A percentile compares a stretch with the other conserved stretches of the same genome.
Conservation (phyloP, 2,888 invertebrate genomes). For the Dasypolia templi region DNA sequence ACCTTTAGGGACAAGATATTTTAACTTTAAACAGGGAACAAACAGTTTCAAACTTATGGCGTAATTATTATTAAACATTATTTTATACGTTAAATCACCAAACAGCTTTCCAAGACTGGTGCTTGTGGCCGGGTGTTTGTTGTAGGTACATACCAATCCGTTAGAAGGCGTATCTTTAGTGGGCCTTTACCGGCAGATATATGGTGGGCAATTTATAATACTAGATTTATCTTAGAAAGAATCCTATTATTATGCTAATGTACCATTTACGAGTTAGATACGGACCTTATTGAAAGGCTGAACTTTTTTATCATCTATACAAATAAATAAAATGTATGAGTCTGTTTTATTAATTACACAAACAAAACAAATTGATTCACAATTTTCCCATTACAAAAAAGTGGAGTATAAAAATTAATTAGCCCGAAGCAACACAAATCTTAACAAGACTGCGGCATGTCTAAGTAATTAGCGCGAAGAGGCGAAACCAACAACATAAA, state of each 20-base stretch:
- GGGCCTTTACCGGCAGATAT: slow-evolving; percentile 19
- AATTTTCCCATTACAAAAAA: slow-evolving; percentile 31
- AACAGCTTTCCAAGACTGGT: not conserved
- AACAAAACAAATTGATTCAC: slow-evolving; percentile 13
- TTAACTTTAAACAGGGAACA: not conserved
- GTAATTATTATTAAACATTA: not conserved
- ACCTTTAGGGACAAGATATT: not conserved
- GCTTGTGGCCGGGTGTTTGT: not conserved
- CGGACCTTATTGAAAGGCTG: slow-evolving; percentile 51
- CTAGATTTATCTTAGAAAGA: slow-evolving; percentile 47
- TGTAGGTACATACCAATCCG: not conserved
- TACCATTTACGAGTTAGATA: slow-evolving; percentile 60
- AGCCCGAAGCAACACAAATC: slow-evolving; percentile 70
- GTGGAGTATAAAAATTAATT: slow-evolving; percentile 63
- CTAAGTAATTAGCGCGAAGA: slow-evolving; percentile 77
- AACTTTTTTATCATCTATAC: too few species aligned
- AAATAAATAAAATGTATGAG: too few species aligned
- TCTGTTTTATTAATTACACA: too few species aligned
- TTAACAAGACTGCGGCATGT: slow-evolving; percentile 73
- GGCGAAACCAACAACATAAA: slow-evolving; percentile 73
- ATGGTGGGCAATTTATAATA: slow-evolving; percentile 43
- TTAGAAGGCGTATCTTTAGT: slow-evolving; percentile 7
- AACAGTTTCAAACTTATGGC: not conserved
- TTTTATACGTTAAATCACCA: not conserved
- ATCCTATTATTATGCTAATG: slow-evolving; percentile 67